Base-by-base conservation (phyloP, 2,888 invertebrate genomes). In the Patella caerulea region DNA sequence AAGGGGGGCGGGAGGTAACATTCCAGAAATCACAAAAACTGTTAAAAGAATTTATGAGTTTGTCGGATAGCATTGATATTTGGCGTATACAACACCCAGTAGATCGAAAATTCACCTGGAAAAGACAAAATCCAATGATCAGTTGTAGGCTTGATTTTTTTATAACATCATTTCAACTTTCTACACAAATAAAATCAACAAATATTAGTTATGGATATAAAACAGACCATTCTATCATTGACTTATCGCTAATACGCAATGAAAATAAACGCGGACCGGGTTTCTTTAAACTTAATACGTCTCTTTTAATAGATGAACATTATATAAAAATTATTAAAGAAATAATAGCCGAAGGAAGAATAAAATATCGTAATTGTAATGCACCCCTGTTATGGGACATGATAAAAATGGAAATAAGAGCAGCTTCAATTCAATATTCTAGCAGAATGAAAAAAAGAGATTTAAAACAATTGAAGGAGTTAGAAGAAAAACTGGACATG, bases 61-160 rank as follows among this genome's bases (percentile, higher is more conserved):
- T 15, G 65, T 19, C 65, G n/a, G 70, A 77, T 53, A 9, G 45
- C 14, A 14, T 52, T 55, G 65, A 72, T 59, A 34, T 71, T 15
- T 78, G 71, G 74, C 4, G 65, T n/a, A 19, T 19, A 3, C 70
- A 71, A 76, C 54, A 76, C 34, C 53, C 9, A 53, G 71, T 52
- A 15, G 71, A 19, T 56, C 15, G 11, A 71, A 73, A 77, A 74
- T 77, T n/a, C 71, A 77, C 71, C 71, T 78, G 77, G 74, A 74
- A 74, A 74, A 45, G 7, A 45, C 34, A 45, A 45, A 74, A 74
- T 11, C 17, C 52, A 19, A 11, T 15, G 7, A 72, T 71, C 17
- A 69, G 72, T 14, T 56, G 71, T 71, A 53, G 74, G 19, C 71
- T 78, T 19, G n/a, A n/a, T n/a, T 74, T 69, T 29, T 71, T 77